Evolutionary conservation across 2,888 invertebrate genomes (phyloP), one percentile per base, ranked within the genome.

Genomic region (Leptinotarsa haldemani): DNA sequence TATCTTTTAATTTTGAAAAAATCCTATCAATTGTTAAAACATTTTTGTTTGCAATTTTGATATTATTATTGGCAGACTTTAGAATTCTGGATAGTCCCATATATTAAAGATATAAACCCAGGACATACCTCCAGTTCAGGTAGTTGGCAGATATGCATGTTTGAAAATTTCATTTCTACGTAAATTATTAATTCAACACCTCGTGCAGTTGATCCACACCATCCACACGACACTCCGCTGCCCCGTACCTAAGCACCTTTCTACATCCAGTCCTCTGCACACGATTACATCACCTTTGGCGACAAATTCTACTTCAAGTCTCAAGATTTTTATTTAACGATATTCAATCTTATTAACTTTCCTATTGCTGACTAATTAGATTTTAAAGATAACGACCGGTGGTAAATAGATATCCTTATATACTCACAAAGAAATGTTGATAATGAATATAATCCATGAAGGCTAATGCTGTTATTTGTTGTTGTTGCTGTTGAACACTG

Each of bases 281-380:
- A 77, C 65, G 78, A 78, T 80, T 79, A 80, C 81, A 80, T 81
- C 81, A 80, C 81, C 81, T 80, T 81, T 78, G 80, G 79, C 81
- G 80, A 81, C 80, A 81, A 81, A 81, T 80, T 77, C 77, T 74
- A 79, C 77, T 79, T 75, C 75, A 75, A 69, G 71, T 75, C 69
- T 71, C 70, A 74, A 70, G 77, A 75, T 69, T 79, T 79, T 78
- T 77, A 74, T 78, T 79, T 76, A 79, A 78, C 74, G 78, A 71
- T 74, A 76, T 77, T 77, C 78, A 78, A 78, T 79, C 79, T 74
- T 76, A 79, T 80, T 80, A 78, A 75, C 74, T 75, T 77, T 78
- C 76, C 78, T 74, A 78, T 71, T 70, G 30, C 67, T 68, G 53
- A 74, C 78, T 78, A 77, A 76, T 78, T 75, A 76, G 78, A 78